Evolutionary conservation across 1,140 invertebrate species (phyloP).

Genomic region (Chlorops oryzae): DNA sequence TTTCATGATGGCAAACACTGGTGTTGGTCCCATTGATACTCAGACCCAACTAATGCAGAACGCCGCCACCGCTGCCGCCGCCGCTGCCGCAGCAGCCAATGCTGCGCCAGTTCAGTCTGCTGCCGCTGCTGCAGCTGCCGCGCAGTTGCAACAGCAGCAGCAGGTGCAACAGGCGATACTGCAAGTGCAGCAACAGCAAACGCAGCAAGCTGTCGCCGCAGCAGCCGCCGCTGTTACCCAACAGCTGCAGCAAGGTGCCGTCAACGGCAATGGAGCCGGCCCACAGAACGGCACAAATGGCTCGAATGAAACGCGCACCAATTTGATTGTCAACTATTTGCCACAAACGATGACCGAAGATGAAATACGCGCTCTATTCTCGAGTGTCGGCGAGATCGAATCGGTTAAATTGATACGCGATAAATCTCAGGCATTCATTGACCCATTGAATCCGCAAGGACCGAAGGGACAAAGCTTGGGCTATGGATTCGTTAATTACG

Average conservation of each 20-base stretch:
- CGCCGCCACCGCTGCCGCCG: slow-evolving; percentile 50
- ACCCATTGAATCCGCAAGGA: slow-evolving; percentile 44
- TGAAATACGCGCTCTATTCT: slow-evolving; percentile 78
- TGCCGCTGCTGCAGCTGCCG: slow-evolving; percentile 54
- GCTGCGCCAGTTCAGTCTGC: slow-evolving; percentile 64
- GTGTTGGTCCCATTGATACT: slow-evolving; percentile 52
- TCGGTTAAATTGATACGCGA: slow-evolving; percentile 86
- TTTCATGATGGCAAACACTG: slow-evolving; percentile 50
- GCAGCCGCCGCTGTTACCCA: slow-evolving; percentile 43
- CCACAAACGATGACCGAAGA: slow-evolving; percentile 90
- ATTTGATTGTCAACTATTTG: slow-evolving; percentile 87
- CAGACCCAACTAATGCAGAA: slow-evolving; percentile 53
- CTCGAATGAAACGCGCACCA: slow-evolving; percentile 53
- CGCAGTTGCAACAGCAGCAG: slow-evolving; percentile 54
- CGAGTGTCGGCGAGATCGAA: slow-evolving; percentile 81
- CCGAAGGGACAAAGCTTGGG: slow-evolving; percentile 74
- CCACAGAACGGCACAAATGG: slow-evolving; percentile 40
- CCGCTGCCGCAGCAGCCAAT: slow-evolving; percentile 55
- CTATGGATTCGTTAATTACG: slow-evolving; percentile 87
- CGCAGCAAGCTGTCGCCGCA: slow-evolving; percentile 63
- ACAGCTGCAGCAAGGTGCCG: slow-evolving; percentile 33
- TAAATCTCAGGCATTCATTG: slow-evolving; percentile 65
- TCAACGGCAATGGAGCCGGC: slow-evolving; percentile 24
- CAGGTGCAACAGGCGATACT: slow-evolving; percentile 45
- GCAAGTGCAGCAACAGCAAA: slow-evolving; percentile 46